Evolutionary conservation across 35 echinoderm and acorn worm genomes (phyloP).

Genomic region (Chiridota heheva): DNA sequence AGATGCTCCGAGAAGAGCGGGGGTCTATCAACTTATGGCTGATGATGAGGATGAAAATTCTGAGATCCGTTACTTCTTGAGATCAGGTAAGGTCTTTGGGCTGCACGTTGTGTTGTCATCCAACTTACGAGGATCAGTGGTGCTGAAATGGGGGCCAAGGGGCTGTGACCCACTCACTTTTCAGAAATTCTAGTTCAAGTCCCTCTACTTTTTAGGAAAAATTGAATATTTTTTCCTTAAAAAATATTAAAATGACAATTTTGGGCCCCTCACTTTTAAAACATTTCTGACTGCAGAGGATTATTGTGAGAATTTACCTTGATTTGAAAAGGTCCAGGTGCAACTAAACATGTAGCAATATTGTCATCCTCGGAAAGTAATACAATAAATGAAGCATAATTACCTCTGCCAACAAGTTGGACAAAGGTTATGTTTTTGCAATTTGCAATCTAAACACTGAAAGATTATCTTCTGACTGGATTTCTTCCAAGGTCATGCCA

Average conservation of each 20-base stretch:
- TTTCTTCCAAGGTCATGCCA: too few relatives aligned
- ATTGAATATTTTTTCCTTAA: background rate
- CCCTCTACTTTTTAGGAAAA: conserved; percentile 4
- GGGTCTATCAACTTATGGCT: conserved; percentile 59
- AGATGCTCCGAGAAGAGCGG: conserved; percentile 59
- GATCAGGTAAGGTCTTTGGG: conserved; percentile 70
- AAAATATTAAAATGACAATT: background rate
- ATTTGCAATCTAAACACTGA: too few relatives aligned
- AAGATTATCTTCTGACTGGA: too few relatives aligned
- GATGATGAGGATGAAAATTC: conserved; percentile 50
- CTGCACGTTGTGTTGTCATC: background rate
- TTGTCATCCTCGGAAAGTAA: too few relatives aligned
- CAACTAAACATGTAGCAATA: too few relatives aligned
- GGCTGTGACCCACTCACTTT: background rate
- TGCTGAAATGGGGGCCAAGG: background rate
- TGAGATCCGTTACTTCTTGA: conserved; percentile 43
- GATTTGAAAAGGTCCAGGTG: too few relatives aligned
- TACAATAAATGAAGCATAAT: too few relatives aligned
- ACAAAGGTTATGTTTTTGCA: too few relatives aligned
- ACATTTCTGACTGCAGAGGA: too few relatives aligned
- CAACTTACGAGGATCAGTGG: background rate
- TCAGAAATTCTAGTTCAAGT: background rate
- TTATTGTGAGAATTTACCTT: too few relatives aligned
- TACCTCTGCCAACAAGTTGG: too few relatives aligned
- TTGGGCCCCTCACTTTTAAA: background rate